phyloP scores from a whole-genome alignment of 2,888 invertebrate species.

The Tromatobia lineatoria region DNA sequence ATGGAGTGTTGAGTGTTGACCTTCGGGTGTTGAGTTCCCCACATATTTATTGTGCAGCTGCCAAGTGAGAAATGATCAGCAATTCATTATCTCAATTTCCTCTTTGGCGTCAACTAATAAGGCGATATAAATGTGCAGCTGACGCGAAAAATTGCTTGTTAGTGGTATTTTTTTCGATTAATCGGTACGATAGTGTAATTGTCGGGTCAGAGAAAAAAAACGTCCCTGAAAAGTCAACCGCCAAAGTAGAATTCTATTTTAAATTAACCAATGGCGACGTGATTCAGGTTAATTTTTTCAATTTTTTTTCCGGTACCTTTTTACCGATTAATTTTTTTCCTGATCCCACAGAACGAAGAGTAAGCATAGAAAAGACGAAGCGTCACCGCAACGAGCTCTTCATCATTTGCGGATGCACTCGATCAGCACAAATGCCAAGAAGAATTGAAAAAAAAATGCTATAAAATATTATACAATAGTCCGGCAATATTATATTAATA shows the following conservation, averaged over 20 bases:
- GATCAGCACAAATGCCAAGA: slow-evolving; percentile 68
- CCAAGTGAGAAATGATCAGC: slow-evolving; percentile 45
- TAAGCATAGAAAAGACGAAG: no score
- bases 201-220: no score
- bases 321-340: no score
- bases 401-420: slow-evolving; percentile 70
- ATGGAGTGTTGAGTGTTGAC: no score
- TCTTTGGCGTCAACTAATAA: slow-evolving; percentile 37
- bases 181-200: slow-evolving; percentile 63
- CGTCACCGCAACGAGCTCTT: slow-evolving; percentile 59
- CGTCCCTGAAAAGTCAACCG: no score
- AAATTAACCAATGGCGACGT: no score
- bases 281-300: no score
- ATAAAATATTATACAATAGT: neutral
- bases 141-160: slow-evolving; percentile 46
- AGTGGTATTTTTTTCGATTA: slow-evolving; percentile 53
- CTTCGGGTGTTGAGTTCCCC: no score
- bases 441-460: slow-evolving; percentile 31
- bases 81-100: slow-evolving; percentile 61
- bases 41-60: neutral
- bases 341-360: no score
- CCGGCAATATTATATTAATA: neutral
- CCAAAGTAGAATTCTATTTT: no score
- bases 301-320: no score
- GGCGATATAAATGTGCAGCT: neutral